phyloP scores from a whole-genome alignment of 2,113 vertebrate genomes.

The Phainopepla nitens region DNA sequence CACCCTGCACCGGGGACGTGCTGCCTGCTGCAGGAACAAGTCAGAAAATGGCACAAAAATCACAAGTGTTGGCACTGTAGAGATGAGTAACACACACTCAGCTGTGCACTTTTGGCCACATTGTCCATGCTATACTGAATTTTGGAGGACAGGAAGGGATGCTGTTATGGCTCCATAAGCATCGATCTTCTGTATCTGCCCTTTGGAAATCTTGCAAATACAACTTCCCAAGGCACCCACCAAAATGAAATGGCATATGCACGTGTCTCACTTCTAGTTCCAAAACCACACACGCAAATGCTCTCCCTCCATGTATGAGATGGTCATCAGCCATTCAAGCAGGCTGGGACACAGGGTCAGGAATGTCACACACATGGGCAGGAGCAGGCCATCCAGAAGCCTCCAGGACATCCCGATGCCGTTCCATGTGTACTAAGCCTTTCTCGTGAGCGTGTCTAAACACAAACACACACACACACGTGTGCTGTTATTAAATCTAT shows the following conservation, averaged over 20 bases:
- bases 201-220: not conserved
- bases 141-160: not conserved
- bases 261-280: not conserved
- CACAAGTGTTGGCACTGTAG: fast-evolving
- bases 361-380: not conserved
- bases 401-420: not conserved
- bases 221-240: not conserved
- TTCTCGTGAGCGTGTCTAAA: not conserved
- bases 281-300: not conserved
- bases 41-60: not conserved
- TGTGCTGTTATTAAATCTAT: conserved; percentile 1
- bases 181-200: fast-evolving
- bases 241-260: not conserved
- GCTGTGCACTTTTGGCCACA: not conserved
- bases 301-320: fast-evolving
- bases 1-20: fast-evolving
- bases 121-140: fast-evolving
- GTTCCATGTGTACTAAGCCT: not conserved
- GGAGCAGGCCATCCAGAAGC: not conserved
- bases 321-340: not conserved
- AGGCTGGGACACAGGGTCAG: fast-evolving
- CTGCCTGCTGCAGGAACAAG: not conserved
- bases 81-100: not conserved
- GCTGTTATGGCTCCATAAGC: not conserved
- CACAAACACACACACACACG: not conserved